Conservation (phyloP, 2,888 invertebrate species). For the Eristalis intricaria region DNA sequence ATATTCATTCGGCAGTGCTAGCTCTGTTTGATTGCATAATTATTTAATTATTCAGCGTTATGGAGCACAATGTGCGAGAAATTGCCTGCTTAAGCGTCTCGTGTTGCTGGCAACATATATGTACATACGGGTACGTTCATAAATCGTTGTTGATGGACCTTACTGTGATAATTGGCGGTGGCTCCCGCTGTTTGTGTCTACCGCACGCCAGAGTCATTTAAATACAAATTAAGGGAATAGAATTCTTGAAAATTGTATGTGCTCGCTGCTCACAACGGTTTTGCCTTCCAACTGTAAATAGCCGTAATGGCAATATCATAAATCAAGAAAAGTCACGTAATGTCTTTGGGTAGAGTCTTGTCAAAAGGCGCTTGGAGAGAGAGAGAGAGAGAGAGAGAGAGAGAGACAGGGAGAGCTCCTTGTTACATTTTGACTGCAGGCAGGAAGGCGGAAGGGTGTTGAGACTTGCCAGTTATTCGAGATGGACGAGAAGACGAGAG, state of each 20-base stretch:
- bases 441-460: neutral
- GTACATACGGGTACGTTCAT: neutral
- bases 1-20: conserved; percentile 12
- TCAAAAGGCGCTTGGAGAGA: neutral
- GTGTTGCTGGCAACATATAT: neutral
- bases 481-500: neutral
- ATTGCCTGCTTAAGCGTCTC: neutral
- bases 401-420: neutral
- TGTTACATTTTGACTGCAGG: neutral
- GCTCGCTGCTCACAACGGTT: neutral
- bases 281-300: neutral
- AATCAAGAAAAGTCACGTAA: neutral
- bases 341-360: neutral
- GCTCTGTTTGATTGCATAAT: conserved; percentile 16
- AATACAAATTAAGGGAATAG: neutral
- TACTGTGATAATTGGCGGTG: neutral
- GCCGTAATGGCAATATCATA: neutral
- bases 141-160: neutral
- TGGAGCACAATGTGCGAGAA: conserved; percentile 2
- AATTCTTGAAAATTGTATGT: neutral
- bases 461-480: neutral
- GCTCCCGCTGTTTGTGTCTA: neutral
- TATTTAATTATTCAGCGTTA: conserved; percentile 21
- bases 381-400: neutral
- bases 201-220: neutral